Percentiles rank a stretch among this genome's conserved stretches.
These are phyloP conservation scores for Chrysopa pallens DNA, from an alignment of 1,140 invertebrate species.

Conservation along the genomic window DNA sequence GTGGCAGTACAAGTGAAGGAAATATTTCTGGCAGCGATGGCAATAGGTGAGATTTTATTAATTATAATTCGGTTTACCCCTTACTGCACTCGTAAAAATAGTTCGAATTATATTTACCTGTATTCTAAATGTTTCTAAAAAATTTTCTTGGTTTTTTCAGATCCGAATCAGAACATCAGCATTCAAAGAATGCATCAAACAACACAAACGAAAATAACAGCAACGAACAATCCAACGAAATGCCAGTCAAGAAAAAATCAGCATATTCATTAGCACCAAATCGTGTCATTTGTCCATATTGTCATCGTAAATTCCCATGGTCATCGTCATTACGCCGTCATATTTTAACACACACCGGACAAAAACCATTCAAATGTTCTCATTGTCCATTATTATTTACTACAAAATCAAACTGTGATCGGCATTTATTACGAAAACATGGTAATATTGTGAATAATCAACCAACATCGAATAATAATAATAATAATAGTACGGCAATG, in stretches of 20 bases:
- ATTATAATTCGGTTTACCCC: not conserved
- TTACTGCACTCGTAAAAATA: too few species aligned
- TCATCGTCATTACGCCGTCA: conserved; percentile 81
- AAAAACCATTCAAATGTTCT: conserved; percentile 89
- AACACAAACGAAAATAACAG: conserved; percentile 17
- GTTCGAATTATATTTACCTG: too few species aligned
- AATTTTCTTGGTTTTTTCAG: conserved; percentile 5
- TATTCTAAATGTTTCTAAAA: conserved; percentile 2
- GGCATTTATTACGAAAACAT: conserved; percentile 81
- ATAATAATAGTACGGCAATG: conserved; percentile 17
- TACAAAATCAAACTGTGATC: conserved; percentile 92
- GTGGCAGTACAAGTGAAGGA: conserved; percentile 51
- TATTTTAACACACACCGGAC: conserved; percentile 84
- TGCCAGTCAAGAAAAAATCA: conserved; percentile 63
- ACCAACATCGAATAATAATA: conserved; percentile 22
- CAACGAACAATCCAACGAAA: conserved; percentile 10
- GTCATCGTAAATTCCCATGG: conserved; percentile 88
- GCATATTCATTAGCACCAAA: conserved; percentile 90
- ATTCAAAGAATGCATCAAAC: conserved; percentile 12
- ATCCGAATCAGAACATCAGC: conserved; percentile 19
- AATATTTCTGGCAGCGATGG: conserved; percentile 68
- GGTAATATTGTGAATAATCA: conserved; percentile 25
- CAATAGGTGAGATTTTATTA: conserved; percentile 34
- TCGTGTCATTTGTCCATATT: conserved; percentile 79
- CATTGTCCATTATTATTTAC: conserved; percentile 85